These are phyloP conservation scores for Prorops nasuta DNA, from an alignment of 1,140 invertebrate genomes.

Conservation along the genomic window DNA sequence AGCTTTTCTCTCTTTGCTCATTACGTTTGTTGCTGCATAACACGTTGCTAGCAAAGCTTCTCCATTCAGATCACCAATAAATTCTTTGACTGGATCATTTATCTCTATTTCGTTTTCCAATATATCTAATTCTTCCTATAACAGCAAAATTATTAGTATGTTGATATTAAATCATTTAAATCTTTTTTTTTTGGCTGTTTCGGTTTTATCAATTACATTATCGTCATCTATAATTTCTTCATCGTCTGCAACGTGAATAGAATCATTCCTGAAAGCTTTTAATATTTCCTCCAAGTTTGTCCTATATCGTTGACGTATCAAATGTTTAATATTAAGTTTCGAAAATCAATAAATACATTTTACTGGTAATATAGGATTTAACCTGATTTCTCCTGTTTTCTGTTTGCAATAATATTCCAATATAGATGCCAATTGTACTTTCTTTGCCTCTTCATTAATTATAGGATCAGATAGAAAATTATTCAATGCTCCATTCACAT, in stretches of 20 bases:
- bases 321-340: neutral
- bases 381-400: slow-evolving; percentile 38
- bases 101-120: slow-evolving; percentile 45
- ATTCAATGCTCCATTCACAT: slow-evolving; percentile 63
- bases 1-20: no score
- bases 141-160: neutral
- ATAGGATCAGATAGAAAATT: slow-evolving; percentile 59
- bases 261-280: slow-evolving; percentile 32
- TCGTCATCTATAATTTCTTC: slow-evolving; percentile 39
- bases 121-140: slow-evolving; percentile 40
- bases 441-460: slow-evolving; percentile 59
- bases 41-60: slow-evolving; percentile 36
- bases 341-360: neutral
- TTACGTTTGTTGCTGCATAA: no score
- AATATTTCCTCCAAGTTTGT: slow-evolving; percentile 38
- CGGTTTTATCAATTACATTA: slow-evolving; percentile 35
- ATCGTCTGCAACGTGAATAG: slow-evolving; percentile 23
- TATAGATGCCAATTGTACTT: slow-evolving; percentile 46
- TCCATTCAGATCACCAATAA: slow-evolving; percentile 37
- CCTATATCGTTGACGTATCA: no score
- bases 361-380: slow-evolving; percentile 3
- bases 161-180: no score
- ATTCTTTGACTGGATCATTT: slow-evolving; percentile 39
- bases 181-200: no score
- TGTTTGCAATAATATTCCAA: slow-evolving; percentile 54